Evolutionary conservation across 2,888 invertebrate genomes (phyloP), one percentile per base, ranked within the genome.

Genomic region (Cephus spinipes): DNA sequence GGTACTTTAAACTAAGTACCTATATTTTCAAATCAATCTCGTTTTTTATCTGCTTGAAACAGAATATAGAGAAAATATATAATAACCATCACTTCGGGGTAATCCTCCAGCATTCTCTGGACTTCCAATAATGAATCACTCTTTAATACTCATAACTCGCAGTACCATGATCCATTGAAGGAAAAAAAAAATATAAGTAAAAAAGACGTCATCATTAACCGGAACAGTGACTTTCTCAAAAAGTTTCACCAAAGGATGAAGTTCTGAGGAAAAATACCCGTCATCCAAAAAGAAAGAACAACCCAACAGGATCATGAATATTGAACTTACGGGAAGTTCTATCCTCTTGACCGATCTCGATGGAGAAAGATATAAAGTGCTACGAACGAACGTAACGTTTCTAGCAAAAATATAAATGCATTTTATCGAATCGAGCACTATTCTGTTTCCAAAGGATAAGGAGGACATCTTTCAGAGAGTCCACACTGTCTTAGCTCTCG

Each of bases 401-500:
- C 55, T 55, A 55, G 71, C 71, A 33, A 71, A 71, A 71, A 71
- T 33, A 32, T 69, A 69, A 69, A 69, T 32, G 71, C 71, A 71
- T 23, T 33, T 33, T 33, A 71, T 33, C 15, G 32, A 33, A 12
- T 31, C 71, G 71, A 33, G 71, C 71, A 71, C 71, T 71, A 33
- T 33, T 15, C 71, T 23, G 23, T 2, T 23, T 55, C 55, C 55
- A 55, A 55, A 23, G 55, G 6, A 40, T 40, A 40, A 40, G 15
- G 40, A 23, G 55, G 55, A 55, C 55, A 9, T 55, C 55, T 23
- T 55, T 55, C 23, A 55, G 23, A 15, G 40, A 55, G 55, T 55
- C 55, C 55, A 55, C 23, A 23, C 55, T 23, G 55, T 55, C 55
- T 55, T 55, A 55, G 55, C 23, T 55, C 55, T 55, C 23, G 23